Evolutionary conservation across 2,888 invertebrate species (phyloP), one percentile per base, ranked within the genome.

Genomic region (Gnatocerus cornutus): DNA sequence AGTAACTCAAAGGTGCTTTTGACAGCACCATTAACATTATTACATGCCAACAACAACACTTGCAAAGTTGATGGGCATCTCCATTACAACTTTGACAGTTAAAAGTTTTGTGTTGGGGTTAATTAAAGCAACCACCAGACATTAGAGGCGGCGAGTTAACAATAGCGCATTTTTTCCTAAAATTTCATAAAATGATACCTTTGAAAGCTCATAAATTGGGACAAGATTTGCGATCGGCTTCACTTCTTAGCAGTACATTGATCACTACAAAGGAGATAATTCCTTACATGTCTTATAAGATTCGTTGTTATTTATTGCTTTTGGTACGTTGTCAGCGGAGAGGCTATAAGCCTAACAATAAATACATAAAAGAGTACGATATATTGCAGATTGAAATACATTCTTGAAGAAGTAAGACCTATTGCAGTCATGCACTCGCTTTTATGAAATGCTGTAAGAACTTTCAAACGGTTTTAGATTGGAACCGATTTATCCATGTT

Each of bases 221-320:
- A 33, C n/a, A 21, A 46, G 63, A 64, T 69, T 64, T 64, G 41
- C 46, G 41, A 41, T 59, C 52, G 10, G 39, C 58, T 64, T 52
- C 56, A 43, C 69, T 68, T 62, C 53, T 64, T 64, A 53, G 41
- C 58, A 58, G 52, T 64, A 53, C 52, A 69, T 69, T 69, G 64
- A 58, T 69, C 64, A 52, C 52, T 52, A 64, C 45, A 58, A 69
- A 64, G 45, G 59, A 52, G 69, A 69, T 69, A 69, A 69, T 69
- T 69, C 64, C 59, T 45, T 46, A 64, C 64, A 64, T 59, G 69
- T 64, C 64, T 41, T 43, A 46, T 30, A 56, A 63, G 46, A 39
- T 43, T 37, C 53, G 16, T n/a, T 37, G 53, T 58, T 59, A 69
- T 69, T 69, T 69, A 69, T 69, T 58, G 59, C 58, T 30, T 69